Evolutionary conservation across 2,113 vertebrate genomes (phyloP), one percentile per base, ranked within the genome.

Genomic region (Fregetta grallaria): DNA sequence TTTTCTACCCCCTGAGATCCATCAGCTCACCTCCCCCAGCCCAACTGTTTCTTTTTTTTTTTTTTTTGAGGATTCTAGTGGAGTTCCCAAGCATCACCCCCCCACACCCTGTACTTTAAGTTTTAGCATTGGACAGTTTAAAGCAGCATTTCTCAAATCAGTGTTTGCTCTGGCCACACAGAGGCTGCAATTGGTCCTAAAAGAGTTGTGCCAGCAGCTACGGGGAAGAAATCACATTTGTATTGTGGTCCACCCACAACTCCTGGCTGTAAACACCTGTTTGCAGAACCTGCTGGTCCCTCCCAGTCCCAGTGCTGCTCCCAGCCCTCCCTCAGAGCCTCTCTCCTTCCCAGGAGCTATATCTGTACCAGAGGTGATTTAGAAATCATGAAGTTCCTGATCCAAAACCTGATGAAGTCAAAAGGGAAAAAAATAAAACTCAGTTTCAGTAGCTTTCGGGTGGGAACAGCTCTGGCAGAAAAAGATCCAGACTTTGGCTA

Each of bases 81-180:
- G 9, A 70, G 10, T 23, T 61, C 34, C 56, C 74, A 32, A 82
- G 12, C 45, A 20, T 36, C 34, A 23, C 7, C 2, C 14, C 3
- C 11, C 2, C 42, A 3, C 18, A 3, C 9, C 10, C 11, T 45
- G 25, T 20, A 4, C 34, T 79, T 52, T 1, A 4, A 12, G 8
- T 50, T 84, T 49, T 47, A 67, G 21, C 23, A 53, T 44, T 23
- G 27, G 25, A 11, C 8, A 10, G 21, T 32, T 79, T 38, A 59
- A 55, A 80, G 75, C 47, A 23, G 25, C 17, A 2, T 63, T 81
- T 70, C 44, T 76, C 50, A 16, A 3, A 17, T 13, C 42, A 21
- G 0, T 5, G 2, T 59, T 77, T 77, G n/a, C n/a, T 67, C 50
- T 36, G 45, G 42, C 9, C 18, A 3, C 3, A 0, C n/a, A 74